Percentiles rank a stretch among this genome's conserved stretches.
Evolutionary conservation across 37 sponge, comb jelly and placozoan species (phyloP).

Genomic region (Halisarca cf. caerulea): DNA sequence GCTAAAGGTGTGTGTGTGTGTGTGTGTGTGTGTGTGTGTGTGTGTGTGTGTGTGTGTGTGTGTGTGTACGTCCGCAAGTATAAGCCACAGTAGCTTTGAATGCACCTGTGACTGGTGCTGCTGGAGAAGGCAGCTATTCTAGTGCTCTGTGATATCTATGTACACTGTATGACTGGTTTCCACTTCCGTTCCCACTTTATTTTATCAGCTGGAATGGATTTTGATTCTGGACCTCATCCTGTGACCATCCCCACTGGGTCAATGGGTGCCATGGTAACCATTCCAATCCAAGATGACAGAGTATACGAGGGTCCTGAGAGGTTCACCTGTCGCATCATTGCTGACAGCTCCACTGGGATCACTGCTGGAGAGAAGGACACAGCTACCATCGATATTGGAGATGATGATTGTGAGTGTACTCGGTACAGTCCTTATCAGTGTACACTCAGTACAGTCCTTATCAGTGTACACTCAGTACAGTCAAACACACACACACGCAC

Average conservation of each 20-base stretch:
- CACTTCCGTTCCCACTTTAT: background rate
- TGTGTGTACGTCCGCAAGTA: too few relatives aligned
- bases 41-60: too few relatives aligned
- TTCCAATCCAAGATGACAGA: background rate
- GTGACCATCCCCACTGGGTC: background rate
- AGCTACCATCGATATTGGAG: constrained; percentile 20
- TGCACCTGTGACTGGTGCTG: too few relatives aligned
- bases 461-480: too few relatives aligned
- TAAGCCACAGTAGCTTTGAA: too few relatives aligned
- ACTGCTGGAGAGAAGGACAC: background rate
- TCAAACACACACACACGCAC: too few relatives aligned
- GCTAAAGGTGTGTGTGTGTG: background rate
- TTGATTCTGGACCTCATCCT: constrained; percentile 15
- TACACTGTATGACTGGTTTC: too few relatives aligned
- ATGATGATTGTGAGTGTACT: constrained; percentile 50
- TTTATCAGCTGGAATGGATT: background rate
- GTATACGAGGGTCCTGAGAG: background rate
- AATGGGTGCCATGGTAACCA: background rate
- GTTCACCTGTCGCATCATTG: background rate
- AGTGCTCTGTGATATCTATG: too few relatives aligned
- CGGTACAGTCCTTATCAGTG: too few relatives aligned
- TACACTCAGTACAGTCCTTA: too few relatives aligned
- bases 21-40: background rate
- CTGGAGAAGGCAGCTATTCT: too few relatives aligned
- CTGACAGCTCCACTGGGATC: constrained; percentile 5